Conservation (phyloP, 2,113 vertebrate species). For the Chlorodrepanis virens region DNA sequence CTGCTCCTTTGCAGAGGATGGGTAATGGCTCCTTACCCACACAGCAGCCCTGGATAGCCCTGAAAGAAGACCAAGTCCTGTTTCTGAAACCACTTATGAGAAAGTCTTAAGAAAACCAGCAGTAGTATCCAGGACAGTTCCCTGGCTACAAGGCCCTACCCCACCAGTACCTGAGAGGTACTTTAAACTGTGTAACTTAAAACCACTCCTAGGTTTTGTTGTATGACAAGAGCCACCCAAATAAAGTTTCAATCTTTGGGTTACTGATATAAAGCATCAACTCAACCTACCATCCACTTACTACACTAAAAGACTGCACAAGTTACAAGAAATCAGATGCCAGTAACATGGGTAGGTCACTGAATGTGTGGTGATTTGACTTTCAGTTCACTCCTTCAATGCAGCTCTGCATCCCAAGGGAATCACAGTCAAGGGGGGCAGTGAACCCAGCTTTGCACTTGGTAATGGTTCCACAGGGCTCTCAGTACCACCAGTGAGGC, state of each 20-base stretch:
- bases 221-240: background rate
- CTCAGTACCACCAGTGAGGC: background rate
- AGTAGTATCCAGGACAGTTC: background rate
- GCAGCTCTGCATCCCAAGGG: background rate
- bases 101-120: background rate
- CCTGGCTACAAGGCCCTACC: rapidly evolving
- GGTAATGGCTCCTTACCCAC: background rate
- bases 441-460: background rate
- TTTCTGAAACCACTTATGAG: background rate
- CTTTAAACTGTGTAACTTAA: background rate
- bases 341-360: background rate
- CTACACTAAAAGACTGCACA: background rate
- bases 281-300: background rate
- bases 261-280: background rate
- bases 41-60: background rate
- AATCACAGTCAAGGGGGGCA: background rate
- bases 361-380: rapidly evolving
- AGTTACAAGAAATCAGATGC: background rate
- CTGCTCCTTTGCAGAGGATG: background rate
- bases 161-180: background rate
- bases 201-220: background rate
- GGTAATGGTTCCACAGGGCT: background rate
- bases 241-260: background rate
- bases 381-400: background rate
- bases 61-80: background rate